Conservation (phyloP, 2,113 vertebrate species). For the Esox niger region DNA sequence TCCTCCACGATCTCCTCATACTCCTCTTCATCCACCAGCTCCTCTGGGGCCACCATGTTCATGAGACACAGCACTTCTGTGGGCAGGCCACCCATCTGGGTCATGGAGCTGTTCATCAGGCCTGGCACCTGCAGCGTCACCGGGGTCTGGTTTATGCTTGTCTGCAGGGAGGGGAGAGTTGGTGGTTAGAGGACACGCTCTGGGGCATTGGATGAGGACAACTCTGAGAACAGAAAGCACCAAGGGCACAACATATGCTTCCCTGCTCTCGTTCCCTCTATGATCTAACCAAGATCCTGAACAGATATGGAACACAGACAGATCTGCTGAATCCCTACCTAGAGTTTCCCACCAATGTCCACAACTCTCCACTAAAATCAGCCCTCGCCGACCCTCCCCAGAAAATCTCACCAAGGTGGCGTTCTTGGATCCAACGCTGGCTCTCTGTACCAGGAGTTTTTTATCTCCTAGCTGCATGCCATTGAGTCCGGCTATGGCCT, state of each 20-base stretch:
- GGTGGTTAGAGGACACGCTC: neutral
- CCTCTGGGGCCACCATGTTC: conserved; percentile 93
- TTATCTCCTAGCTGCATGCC: conserved; percentile 94
- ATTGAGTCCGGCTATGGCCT: conserved; percentile 90
- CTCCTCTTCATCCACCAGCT: conserved; percentile 89
- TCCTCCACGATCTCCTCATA: conserved; percentile 93
- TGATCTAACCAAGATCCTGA: too few relatives aligned
- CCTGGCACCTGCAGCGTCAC: conserved; percentile 92
- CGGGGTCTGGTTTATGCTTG: conserved; percentile 90
- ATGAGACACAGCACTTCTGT: conserved; percentile 91
- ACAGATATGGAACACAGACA: too few relatives aligned
- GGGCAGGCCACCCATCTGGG: conserved; percentile 88
- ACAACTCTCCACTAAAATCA: neutral
- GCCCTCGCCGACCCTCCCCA: neutral
- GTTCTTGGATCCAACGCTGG: conserved; percentile 91
- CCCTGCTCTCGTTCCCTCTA: too few relatives aligned
- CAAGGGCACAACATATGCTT: too few relatives aligned
- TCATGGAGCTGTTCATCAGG: conserved; percentile 85
- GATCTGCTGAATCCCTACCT: neutral
- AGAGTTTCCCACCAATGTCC: neutral
- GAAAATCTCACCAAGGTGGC: conserved; percentile 80
- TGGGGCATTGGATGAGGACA: neutral
- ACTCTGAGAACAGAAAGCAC: too few relatives aligned
- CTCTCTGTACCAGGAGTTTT: conserved; percentile 90
- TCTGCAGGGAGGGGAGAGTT: conserved; percentile 61